Evolutionary conservation across 2,888 invertebrate species (phyloP).

Genomic region (Calephelis perditalis): DNA sequence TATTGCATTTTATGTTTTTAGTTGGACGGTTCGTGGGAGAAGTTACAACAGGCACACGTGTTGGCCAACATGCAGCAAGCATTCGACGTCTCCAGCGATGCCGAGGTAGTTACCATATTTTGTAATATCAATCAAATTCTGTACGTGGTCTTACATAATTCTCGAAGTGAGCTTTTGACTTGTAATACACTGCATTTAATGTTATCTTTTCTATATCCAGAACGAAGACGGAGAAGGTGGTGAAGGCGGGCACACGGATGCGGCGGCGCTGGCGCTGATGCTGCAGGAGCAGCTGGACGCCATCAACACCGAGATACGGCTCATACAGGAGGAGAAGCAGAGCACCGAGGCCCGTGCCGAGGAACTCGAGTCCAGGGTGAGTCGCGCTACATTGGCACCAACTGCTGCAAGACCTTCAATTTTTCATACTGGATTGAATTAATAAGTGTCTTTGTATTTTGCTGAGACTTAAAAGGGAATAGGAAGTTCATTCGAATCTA

Average conservation of each 20-base stretch:
- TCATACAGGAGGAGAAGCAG: constrained; percentile 96
- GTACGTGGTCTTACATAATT: no score
- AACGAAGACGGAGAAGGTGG: constrained; percentile 67
- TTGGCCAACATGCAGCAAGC: constrained; percentile 94
- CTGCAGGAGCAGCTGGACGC: constrained; percentile 99
- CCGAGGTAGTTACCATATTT: constrained; percentile 72
- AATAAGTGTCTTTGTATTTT: no score
- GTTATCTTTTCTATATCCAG: constrained; percentile 32
- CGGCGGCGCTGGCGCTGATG: constrained; percentile 98
- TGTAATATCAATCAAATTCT: no score
- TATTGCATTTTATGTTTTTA: constrained; percentile 29
- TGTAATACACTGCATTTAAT: no score
- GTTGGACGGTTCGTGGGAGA: constrained; percentile 92
- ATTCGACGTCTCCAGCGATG: constrained; percentile 93
- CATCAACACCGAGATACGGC: constrained; percentile 98
- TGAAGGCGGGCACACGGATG: constrained; percentile 88
- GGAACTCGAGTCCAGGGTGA: constrained; percentile 93
- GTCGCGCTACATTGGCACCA: constrained; percentile 18
- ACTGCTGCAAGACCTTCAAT: no score
- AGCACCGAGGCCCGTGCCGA: constrained; percentile 98
- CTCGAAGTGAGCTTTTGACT: no score
- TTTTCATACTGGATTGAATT: no score
- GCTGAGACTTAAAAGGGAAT: no score
- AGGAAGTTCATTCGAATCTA: no score
- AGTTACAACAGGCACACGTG: constrained; percentile 94